Conservation (phyloP, 2,113 vertebrate species). For the Leptodactylus fuscus region DNA sequence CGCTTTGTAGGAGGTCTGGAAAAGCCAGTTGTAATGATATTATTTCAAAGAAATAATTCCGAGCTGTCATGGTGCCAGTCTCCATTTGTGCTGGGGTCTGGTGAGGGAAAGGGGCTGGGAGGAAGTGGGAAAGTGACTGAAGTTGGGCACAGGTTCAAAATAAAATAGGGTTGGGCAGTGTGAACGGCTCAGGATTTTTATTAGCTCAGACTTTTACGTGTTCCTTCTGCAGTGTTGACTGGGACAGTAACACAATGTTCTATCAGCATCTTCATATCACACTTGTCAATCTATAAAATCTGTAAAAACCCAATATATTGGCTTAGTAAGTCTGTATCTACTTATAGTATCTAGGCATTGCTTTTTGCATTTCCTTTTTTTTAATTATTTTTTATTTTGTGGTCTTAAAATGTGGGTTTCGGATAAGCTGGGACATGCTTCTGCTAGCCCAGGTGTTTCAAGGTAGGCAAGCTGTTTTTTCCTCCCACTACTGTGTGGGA, state of each 20-base stretch:
- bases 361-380: background rate
- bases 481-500: background rate
- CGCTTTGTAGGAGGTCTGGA: constrained; percentile 30
- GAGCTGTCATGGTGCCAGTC: constrained; percentile 22
- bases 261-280: background rate
- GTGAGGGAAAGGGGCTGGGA: background rate
- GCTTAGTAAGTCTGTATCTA: no score
- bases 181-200: background rate
- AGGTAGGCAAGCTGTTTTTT: background rate
- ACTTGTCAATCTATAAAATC: no score
- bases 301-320: no score
- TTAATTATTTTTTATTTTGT: no score
- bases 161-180: constrained; percentile 13
- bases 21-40: constrained; percentile 24
- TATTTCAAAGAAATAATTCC: constrained; percentile 32
- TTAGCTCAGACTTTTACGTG: background rate
- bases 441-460: background rate
- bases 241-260: background rate
- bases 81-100: background rate
- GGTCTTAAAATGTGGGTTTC: no score
- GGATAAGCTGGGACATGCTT: background rate
- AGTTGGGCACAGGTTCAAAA: background rate
- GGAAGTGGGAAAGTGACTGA: background rate
- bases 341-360: background rate
- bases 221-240: background rate